Conservation (phyloP, 1,140 invertebrate genomes). For the Dendrolimus punctatus region DNA sequence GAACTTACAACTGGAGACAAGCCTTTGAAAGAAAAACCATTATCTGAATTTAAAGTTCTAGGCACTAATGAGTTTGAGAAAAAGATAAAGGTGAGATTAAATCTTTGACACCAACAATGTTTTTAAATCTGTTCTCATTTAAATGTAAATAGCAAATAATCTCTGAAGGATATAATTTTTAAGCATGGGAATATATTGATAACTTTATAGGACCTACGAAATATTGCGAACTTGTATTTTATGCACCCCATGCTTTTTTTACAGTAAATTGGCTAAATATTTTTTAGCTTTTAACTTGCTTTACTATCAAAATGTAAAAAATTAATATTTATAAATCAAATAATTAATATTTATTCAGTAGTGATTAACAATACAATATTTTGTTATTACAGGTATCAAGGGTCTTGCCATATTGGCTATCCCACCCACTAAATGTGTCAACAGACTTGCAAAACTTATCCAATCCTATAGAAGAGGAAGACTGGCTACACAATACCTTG, state of each 20-base stretch:
- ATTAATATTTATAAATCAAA: too few relatives aligned
- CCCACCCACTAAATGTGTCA: slow-evolving; percentile 83
- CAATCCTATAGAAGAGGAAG: slow-evolving; percentile 73
- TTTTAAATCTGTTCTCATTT: too few relatives aligned
- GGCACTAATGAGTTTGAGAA: slow-evolving; percentile 66
- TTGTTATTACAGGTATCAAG: slow-evolving; percentile 73
- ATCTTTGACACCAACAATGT: background rate
- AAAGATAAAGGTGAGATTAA: slow-evolving; percentile 50
- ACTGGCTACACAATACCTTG: slow-evolving; percentile 75
- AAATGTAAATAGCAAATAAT: too few relatives aligned
- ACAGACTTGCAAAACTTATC: slow-evolving; percentile 78
- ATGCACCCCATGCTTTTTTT: too few relatives aligned
- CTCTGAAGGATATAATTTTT: too few relatives aligned
- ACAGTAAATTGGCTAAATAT: too few relatives aligned
- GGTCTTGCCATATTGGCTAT: slow-evolving; percentile 89
- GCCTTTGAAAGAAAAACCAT: slow-evolving; percentile 3
- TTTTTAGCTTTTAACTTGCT: too few relatives aligned
- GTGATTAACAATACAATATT: slow-evolving; percentile 1
- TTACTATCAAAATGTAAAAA: too few relatives aligned
- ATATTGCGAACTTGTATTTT: too few relatives aligned
- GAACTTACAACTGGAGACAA: background rate
- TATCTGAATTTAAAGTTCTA: slow-evolving; percentile 63
- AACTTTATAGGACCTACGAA: too few relatives aligned
- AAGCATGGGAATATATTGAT: too few relatives aligned
- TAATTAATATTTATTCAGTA: slow-evolving; percentile 7